Evolutionary conservation across 2,113 vertebrate genomes (phyloP).

Genomic region (Halcyon malimbica): DNA sequence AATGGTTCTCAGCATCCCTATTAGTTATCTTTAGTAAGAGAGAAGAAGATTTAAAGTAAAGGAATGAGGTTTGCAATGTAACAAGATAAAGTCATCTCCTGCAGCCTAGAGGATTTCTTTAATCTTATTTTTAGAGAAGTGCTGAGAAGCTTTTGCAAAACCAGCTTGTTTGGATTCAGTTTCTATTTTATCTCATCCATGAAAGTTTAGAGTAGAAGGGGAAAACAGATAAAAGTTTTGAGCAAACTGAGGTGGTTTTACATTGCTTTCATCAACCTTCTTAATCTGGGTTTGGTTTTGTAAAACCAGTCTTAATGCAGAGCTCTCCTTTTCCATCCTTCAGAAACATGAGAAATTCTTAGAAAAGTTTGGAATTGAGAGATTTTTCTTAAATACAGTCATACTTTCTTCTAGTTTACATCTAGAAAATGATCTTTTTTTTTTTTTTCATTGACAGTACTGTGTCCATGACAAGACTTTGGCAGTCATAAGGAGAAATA

Average conservation of each 20-base stretch:
- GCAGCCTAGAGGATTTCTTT: constrained; percentile 67
- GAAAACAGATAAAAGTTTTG: constrained; percentile 68
- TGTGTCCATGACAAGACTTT: neutral
- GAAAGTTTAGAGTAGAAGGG: constrained; percentile 44
- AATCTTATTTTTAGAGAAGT: constrained; percentile 67
- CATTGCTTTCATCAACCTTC: constrained; percentile 38
- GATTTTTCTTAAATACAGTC: neutral
- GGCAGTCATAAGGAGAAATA: neutral
- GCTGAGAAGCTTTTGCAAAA: constrained; percentile 67
- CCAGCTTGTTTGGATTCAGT: constrained; percentile 56
- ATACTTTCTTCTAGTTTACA: neutral
- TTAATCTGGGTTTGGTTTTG: constrained; percentile 52
- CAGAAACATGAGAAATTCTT: neutral
- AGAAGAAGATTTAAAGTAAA: constrained; percentile 71
- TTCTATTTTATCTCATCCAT: constrained; percentile 54
- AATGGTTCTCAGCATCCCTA: constrained; percentile 64
- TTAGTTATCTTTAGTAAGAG: constrained; percentile 72
- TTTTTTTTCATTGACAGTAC: neutral
- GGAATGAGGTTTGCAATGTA: constrained; percentile 66
- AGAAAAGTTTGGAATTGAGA: neutral
- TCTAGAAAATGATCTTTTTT: neutral
- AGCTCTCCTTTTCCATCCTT: neutral
- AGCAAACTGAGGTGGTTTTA: constrained; percentile 54
- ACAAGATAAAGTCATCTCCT: constrained; percentile 67
- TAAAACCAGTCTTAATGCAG: constrained; percentile 30